Evolutionary conservation across 1,140 invertebrate species (phyloP).

Genomic region (Drosophila ogumai): DNA sequence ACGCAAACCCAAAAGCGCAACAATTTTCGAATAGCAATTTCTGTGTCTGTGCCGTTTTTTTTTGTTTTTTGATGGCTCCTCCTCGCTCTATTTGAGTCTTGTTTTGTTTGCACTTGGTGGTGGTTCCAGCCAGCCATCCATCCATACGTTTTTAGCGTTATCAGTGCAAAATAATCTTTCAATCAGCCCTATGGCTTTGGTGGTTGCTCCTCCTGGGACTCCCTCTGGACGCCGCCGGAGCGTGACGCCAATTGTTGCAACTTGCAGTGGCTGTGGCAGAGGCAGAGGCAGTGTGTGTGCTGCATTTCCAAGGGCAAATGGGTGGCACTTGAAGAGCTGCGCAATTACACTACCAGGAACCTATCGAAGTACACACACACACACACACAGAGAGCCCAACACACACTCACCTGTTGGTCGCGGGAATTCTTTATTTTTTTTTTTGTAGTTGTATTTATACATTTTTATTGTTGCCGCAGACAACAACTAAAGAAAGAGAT

Average conservation of each 20-base stretch:
- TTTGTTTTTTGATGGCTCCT: conserved; percentile 30
- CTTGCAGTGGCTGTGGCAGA: conserved; percentile 17
- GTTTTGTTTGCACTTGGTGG: conserved; percentile 37
- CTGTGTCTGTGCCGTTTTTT: conserved; percentile 14
- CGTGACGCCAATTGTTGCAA: conserved; percentile 75
- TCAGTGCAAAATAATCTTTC: conserved; percentile 84
- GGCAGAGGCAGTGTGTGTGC: conserved; percentile 1
- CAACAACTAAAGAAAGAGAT: conserved; percentile 61
- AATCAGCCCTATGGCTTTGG: conserved; percentile 68
- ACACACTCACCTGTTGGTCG: conserved; percentile 22
- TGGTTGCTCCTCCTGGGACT: conserved; percentile 15
- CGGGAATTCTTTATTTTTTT: too few relatives aligned
- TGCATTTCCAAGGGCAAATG: conserved; percentile 7
- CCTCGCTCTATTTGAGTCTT: conserved; percentile 78
- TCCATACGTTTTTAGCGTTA: conserved; percentile 83
- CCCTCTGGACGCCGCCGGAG: conserved; percentile 43
- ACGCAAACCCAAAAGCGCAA: conserved; percentile 79
- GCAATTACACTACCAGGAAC: conserved; percentile 21
- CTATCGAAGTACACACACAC: conserved; percentile 9
- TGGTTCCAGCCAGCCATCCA: conserved; percentile 50
- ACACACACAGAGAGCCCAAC: background rate
- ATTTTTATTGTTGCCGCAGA: conserved; percentile 75
- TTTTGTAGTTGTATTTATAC: conserved; percentile 78
- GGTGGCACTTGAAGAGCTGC: conserved; percentile 44
- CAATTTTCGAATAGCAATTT: conserved; percentile 81